Evolutionary conservation across 2,797 vertebrate genomes (phyloP).

Genomic region (Acestrorhynchus altus): DNA sequence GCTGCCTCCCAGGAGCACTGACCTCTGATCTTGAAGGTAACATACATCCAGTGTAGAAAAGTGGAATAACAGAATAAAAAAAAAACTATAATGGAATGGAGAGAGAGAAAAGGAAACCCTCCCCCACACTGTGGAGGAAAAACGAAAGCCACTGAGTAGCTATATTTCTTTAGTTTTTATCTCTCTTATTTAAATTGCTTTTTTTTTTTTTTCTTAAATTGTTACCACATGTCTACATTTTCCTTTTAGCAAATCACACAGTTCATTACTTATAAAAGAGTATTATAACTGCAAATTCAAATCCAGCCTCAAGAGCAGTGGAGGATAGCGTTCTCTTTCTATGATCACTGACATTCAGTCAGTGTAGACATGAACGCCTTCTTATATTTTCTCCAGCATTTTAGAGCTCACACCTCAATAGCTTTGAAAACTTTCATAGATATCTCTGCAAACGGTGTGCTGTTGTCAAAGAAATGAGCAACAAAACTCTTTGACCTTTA

Average conservation of each 20-base stretch:
- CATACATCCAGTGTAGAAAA: not conserved
- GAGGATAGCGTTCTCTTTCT: too few relatives aligned
- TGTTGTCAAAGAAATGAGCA: constrained; percentile 29
- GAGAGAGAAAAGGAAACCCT: not conserved
- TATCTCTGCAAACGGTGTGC: constrained; percentile 11
- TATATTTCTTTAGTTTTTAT: not conserved
- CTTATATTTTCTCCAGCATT: not conserved
- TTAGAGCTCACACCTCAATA: too few relatives aligned
- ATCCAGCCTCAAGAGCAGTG: too few relatives aligned
- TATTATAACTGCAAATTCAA: not conserved
- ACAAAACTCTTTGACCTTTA: constrained; percentile 54
- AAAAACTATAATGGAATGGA: not conserved
- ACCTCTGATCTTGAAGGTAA: constrained; percentile 15
- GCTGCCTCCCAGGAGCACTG: constrained; percentile 38
- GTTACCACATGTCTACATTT: not conserved
- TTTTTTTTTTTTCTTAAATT: not conserved
- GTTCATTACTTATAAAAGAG: not conserved
- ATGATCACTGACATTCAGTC: not conserved
- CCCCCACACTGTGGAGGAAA: not conserved
- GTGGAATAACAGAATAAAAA: not conserved
- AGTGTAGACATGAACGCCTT: not conserved
- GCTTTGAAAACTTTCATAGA: too few relatives aligned
- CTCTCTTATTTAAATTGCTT: not conserved
- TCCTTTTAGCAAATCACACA: not conserved
- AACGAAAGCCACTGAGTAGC: not conserved